Percentiles rank a stretch among this genome's conserved stretches.
phyloP scores from a whole-genome alignment of 2,888 invertebrate species.

The Parasteatoda lunata region DNA sequence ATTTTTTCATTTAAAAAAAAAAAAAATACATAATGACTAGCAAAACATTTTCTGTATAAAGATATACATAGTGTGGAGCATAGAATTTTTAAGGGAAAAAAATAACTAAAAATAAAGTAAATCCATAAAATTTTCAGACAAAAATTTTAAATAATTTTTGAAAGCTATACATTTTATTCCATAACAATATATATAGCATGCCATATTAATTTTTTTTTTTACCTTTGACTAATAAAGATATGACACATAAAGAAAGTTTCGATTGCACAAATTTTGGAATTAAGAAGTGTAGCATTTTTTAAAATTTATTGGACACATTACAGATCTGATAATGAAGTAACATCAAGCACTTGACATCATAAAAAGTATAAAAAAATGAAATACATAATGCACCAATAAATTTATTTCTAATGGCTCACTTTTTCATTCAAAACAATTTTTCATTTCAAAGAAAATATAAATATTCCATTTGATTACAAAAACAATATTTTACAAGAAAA shows the following conservation, averaged over 20 bases:
- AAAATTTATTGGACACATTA: not conserved
- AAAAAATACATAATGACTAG: slow-evolving; percentile 25
- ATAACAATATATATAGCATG: not conserved
- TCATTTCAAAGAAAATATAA: too few relatives aligned
- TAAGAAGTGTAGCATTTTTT: not conserved
- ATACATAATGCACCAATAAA: not conserved
- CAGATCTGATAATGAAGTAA: not conserved
- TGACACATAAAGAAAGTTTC: not conserved
- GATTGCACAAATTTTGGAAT: not conserved
- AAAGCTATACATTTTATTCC: not conserved
- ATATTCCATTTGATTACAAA: too few relatives aligned
- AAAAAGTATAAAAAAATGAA: not conserved
- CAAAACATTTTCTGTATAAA: slow-evolving; percentile 1
- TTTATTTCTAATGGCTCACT: too few relatives aligned
- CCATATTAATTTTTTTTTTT: not conserved
- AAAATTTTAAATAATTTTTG: not conserved
- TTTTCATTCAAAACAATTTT: too few relatives aligned
- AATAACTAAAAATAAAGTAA: not conserved
- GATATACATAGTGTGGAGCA: not conserved
- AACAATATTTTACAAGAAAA: too few relatives aligned
- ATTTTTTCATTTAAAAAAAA: slow-evolving; percentile 15
- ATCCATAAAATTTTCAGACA: not conserved
- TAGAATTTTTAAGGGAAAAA: not conserved
- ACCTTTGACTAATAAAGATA: not conserved
- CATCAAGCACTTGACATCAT: not conserved